A percentile compares a stretch with the other conserved stretches of the same genome.
These are phyloP conservation scores for Emys orbicularis DNA, from an alignment of 2,797 vertebrate genomes.

Conservation along the genomic window DNA sequence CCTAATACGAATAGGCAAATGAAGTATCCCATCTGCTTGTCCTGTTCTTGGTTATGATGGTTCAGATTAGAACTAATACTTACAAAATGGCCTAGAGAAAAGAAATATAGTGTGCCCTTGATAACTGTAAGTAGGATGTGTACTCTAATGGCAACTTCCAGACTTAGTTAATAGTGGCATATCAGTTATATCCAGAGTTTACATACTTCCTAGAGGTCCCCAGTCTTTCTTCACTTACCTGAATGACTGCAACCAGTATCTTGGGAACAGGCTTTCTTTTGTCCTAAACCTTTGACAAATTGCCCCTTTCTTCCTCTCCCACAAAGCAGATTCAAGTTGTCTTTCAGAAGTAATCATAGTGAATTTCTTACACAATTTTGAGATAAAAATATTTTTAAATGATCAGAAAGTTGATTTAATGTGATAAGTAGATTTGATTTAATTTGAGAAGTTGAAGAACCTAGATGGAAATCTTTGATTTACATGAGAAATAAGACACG, in stretches of 20 bases:
- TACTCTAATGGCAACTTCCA: background rate
- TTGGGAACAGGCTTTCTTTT: background rate
- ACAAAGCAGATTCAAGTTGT: background rate
- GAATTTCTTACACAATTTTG: background rate
- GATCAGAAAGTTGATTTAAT: background rate
- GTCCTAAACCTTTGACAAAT: background rate
- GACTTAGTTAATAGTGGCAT: background rate
- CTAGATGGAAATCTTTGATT: background rate
- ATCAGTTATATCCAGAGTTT: background rate
- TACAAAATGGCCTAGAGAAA: background rate
- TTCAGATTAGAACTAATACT: background rate
- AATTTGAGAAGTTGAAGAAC: background rate
- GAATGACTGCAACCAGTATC: background rate
- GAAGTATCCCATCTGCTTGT: background rate
- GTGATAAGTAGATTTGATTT: background rate
- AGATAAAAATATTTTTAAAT: background rate
- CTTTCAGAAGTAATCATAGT: background rate
- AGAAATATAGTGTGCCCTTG: background rate
- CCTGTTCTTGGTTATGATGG: background rate
- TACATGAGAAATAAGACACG: background rate
- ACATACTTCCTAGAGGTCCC: background rate
- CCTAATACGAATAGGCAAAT: background rate
- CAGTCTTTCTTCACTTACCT: background rate
- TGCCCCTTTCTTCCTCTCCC: background rate
- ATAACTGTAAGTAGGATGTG: background rate